Conservation (phyloP, 2,888 invertebrate genomes). For the Candidula unifasciata region DNA sequence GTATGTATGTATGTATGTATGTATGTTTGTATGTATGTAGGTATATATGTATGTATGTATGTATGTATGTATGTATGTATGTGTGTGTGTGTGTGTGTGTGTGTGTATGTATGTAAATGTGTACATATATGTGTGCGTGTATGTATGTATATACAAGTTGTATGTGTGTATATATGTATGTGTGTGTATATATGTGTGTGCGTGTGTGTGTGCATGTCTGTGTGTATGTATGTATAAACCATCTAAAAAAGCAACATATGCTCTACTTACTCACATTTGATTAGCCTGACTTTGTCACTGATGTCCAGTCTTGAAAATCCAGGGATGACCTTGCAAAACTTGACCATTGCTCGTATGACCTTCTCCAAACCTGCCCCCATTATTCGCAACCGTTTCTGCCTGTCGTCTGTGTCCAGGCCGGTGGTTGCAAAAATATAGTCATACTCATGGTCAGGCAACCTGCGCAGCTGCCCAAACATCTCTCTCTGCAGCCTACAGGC, state of each 20-base stretch:
- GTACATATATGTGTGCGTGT: too few species aligned
- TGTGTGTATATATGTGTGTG: neutral
- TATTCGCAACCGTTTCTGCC: slow-evolving; percentile 16
- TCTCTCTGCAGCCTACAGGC: slow-evolving; percentile 39
- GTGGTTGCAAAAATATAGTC: slow-evolving; percentile 49
- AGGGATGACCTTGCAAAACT: slow-evolving; percentile 43
- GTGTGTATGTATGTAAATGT: too few species aligned
- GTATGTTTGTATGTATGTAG: too few species aligned
- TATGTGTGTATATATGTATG: too few species aligned
- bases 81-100: too few species aligned
- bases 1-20: too few species aligned
- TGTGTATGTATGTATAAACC: too few species aligned
- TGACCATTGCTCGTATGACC: slow-evolving; percentile 40
- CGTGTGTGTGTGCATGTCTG: too few species aligned
- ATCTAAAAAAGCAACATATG: neutral
- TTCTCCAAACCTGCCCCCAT: slow-evolving; percentile 22
- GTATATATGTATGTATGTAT: too few species aligned
- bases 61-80: too few species aligned
- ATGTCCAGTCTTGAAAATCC: slow-evolving; percentile 34
- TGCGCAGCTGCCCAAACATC: slow-evolving; percentile 49
- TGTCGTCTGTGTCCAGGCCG: slow-evolving; percentile 51
- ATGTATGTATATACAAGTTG: too few species aligned
- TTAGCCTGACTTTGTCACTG: slow-evolving; percentile 34
- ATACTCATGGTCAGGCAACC: slow-evolving; percentile 50
- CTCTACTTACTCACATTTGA: slow-evolving; percentile 41